Base-by-base conservation (phyloP, 2,888 invertebrate genomes). In the Caenorhabditis sp. region DNA sequence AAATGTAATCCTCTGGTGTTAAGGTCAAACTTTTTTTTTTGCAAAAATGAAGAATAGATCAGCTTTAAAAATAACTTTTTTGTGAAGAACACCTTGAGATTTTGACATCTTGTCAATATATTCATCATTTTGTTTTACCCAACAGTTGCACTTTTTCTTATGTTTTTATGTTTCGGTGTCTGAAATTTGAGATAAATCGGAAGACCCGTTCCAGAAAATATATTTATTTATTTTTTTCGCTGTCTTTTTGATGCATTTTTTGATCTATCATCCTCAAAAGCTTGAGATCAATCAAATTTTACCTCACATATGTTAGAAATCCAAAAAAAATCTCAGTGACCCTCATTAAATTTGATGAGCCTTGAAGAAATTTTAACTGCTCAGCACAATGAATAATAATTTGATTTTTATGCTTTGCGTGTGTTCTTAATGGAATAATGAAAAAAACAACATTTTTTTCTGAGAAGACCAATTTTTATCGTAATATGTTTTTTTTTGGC, bases 401-500 rank as follows among this genome's bases (percentile, higher is more conserved):
- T 26, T 56, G 25, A 26, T 27, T 56, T 56, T 56, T n/a, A 26
- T 26, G 25, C 10, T 56, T 56, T 56, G 52, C 21, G 21, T 23
- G 21, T 52, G 20, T 21, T 31, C 31, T 31, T 31, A 17, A 43
- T 43, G 43, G 17, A 43, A 43, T 43, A 14, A 43, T 49, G 17
- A 49, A 43, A 43, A 43, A 43, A 43, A 43, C 43, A 43, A 43
- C 43, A 43, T 17, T 43, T 43, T 43, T 17, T 43, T 10, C 17
- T 10, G 43, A 17, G 17, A 43, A 12, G 17, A 17, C 12, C 14
- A 56, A 14, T 27, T 26, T 56, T 56, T 27, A 12, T 8, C 20
- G 17, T 36, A 56, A 10, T 10, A 4, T 27, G 27, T 20, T 20
- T 25, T n/a, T 50, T 38, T 67, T 75, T 80, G n/a, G 57, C 67